Evolutionary conservation across 2,113 vertebrate species (phyloP), one percentile per base, ranked within the genome.

Genomic region (Zingel zingel): DNA sequence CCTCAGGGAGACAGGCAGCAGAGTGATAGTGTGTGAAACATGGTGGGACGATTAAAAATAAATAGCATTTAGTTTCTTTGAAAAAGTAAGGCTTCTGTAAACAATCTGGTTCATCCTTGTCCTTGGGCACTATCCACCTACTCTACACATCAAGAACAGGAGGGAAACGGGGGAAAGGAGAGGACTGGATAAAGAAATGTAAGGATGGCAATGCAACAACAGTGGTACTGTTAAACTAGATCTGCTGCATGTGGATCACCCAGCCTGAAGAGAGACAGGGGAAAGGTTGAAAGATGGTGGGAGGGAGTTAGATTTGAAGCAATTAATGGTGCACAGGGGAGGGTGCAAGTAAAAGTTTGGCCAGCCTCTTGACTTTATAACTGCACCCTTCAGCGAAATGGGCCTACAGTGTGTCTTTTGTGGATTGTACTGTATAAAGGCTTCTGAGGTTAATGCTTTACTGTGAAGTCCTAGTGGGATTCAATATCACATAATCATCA

Each of bases 101-200:
- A 92, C 87, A 89, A 81, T 90, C 83, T 86, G 83, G 69, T 90
- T 85, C 87, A 92, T 91, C 88, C 75, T 88, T 90, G 62, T 93
- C 91, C 90, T 92, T 69, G 64, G 82, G 91, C 85, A 66, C 63
- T 63, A 66, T 86, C 79, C 50, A 73, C 85, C 88, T 88, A 76
- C 57, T 83, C 83, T 66, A 48, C 50, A 83, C 77, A 84, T 82
- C 61, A 79, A 81, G 53, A 89, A 79, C 62, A 59, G 63, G n/a
- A 73, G 45, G 12, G 61, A 56, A 85, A 36, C 56, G 47, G 59
- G 48, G 61, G 6, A 66, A 43, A 30, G 30, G 23, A 45, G 56
- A 74, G 61, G 14, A 27, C 21, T 79, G 39, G 59, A 61, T 73
- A 51, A 66, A 69, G 58, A 81, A 66, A 73, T 56, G 43, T 74